Conservation (phyloP, 2,888 invertebrate genomes). For the Eilema depressum region DNA sequence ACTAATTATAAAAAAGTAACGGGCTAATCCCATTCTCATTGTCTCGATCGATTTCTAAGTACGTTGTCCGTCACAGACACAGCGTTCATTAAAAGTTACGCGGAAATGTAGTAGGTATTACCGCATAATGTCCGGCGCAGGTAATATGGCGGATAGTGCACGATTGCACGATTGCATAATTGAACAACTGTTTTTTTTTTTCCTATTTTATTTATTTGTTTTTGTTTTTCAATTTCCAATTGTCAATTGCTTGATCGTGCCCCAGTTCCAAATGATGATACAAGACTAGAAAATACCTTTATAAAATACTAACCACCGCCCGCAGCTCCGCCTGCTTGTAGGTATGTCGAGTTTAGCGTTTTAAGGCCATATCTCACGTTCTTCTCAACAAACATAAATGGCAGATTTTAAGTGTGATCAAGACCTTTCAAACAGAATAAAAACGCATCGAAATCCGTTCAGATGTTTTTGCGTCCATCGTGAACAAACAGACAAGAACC, state of each 20-base stretch:
- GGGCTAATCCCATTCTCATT: neutral
- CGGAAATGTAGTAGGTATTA: conserved; percentile 4
- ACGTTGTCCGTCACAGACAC: conserved; percentile 1
- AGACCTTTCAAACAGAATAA: too few species aligned
- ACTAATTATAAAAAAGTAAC: neutral
- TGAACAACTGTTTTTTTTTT: neutral
- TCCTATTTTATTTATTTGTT: neutral
- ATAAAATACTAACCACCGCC: too few species aligned
- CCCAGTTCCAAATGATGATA: neutral
- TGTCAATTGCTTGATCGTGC: conserved; percentile 4
- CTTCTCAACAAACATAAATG: too few species aligned
- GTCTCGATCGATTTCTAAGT: neutral
- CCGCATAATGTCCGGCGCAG: neutral
- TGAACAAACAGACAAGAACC: too few species aligned
- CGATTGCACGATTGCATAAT: conserved; percentile 2
- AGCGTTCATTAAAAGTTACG: conserved; percentile 1
- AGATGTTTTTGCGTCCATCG: too few species aligned
- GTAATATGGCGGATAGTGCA: conserved; percentile 3
- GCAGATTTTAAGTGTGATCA: too few species aligned
- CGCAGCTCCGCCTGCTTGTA: too few species aligned
- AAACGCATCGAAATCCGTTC: too few species aligned
- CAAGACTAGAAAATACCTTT: neutral
- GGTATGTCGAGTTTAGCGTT: too few species aligned
- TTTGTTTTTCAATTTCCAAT: neutral
- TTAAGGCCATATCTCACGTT: too few species aligned